These are phyloP conservation scores for Micromys minutus DNA, from an alignment of 2,113 vertebrate species.

Conservation along the genomic window DNA sequence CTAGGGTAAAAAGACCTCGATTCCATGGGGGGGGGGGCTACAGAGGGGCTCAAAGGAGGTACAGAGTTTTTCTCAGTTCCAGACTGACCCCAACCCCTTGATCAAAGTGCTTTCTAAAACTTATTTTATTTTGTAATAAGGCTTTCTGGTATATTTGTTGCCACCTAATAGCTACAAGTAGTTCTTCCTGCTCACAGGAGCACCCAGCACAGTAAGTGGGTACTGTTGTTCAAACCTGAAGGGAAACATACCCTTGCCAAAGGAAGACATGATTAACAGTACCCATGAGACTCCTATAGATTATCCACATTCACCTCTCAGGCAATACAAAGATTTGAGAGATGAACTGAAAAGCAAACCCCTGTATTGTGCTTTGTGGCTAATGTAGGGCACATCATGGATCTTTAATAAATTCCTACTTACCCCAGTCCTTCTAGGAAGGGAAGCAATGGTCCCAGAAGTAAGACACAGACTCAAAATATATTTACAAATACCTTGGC, in stretches of 20 bases:
- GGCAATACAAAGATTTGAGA: background rate
- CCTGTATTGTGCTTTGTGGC: background rate
- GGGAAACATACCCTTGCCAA: background rate
- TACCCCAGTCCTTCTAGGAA: background rate
- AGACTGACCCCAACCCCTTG: background rate
- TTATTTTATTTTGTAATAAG: slow-evolving; percentile 70
- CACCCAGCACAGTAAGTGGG: background rate
- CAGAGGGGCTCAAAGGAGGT: slow-evolving; percentile 65
- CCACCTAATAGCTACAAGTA: slow-evolving; percentile 57
- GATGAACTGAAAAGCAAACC: background rate
- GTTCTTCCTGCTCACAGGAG: background rate
- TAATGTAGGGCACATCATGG: background rate
- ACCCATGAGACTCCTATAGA: background rate
- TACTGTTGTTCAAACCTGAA: background rate
- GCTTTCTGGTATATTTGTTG: slow-evolving; percentile 70
- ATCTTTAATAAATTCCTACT: background rate
- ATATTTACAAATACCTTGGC: too few relatives aligned
- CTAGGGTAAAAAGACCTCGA: slow-evolving; percentile 82
- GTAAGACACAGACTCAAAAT: too few relatives aligned
- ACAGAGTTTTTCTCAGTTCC: background rate
- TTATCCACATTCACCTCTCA: background rate
- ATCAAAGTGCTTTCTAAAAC: slow-evolving; percentile 35
- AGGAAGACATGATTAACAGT: background rate
- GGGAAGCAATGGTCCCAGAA: background rate
- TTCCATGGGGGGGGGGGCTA: slow-evolving; percentile 70